Evolutionary conservation across 2,113 vertebrate genomes (phyloP), one percentile per base, ranked within the genome.

Genomic region (Lophotis ruficrista): DNA sequence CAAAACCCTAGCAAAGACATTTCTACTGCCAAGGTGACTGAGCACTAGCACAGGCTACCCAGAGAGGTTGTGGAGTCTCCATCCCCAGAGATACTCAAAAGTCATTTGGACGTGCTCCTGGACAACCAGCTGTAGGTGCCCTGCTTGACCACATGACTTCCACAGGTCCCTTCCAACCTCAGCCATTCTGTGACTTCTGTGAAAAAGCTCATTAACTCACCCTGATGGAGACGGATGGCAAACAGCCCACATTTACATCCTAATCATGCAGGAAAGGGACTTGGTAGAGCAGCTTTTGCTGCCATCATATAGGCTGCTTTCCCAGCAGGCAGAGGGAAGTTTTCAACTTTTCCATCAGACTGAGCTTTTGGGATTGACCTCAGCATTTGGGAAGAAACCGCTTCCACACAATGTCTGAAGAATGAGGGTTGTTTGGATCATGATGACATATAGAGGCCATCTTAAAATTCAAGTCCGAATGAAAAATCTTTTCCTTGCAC

Each of bases 61-160:
- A 27, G 18, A 15, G 28, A 60, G 41, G 41, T 43, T 43, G 13
- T 14, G 7, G 3, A 21, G 17, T 37, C 43, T 71, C 23, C 31
- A 15, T 17, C 22, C 22, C 18, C 20, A 23, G 33, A 95, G 33
- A 61, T 7, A 47, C 4, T 41, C n/a, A 56, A 41, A 75, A 72
- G 14, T n/a, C 6, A 4, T 7, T 1, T 10, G 28, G 14, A 54
- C 3, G 0, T 0, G 0, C 9, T 35, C 30, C 53, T 56, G 15
- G 43, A 21, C 23, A 54, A 35, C 2, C 4, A 0, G 9, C 30
- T 27, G 27, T 6, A 45, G 9, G 10, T 0, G 38, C 37, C 21
- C 20, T 37, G 22, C 14, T 4, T 4, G 12, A 64, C 12, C 31
- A 68, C 24, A 12, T 3, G 18, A 72, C 2, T 6, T 65, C n/a